Evolutionary conservation across 1,140 invertebrate genomes (phyloP).

Genomic region (Mercenaria mercenaria): DNA sequence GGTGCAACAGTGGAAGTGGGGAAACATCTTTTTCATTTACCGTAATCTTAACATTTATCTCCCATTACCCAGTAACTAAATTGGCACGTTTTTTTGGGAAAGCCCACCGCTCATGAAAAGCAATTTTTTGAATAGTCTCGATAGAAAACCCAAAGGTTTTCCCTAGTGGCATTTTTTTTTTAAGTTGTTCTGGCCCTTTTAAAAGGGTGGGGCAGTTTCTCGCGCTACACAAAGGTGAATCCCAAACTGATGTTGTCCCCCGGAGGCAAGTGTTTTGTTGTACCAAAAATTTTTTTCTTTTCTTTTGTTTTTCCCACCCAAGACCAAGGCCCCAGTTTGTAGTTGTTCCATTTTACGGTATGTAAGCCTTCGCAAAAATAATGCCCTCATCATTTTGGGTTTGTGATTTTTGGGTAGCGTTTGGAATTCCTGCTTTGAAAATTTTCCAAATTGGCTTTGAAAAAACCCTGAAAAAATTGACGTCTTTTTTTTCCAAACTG

Average conservation of each 20-base stretch:
- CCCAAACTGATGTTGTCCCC: slow-evolving; percentile 34
- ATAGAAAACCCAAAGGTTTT: background rate
- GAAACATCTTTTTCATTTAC: background rate
- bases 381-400: slow-evolving; percentile 65
- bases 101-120: slow-evolving; percentile 7
- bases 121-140: background rate
- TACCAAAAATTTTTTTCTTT: slow-evolving; percentile 60
- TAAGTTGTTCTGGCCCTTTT: background rate
- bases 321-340: slow-evolving; percentile 34
- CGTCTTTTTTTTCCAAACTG: slow-evolving; percentile 64
- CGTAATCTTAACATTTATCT: background rate
- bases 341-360: slow-evolving; percentile 42
- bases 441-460: slow-evolving; percentile 34
- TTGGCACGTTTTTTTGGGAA: background rate
- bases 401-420: slow-evolving; percentile 15
- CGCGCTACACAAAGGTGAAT: background rate
- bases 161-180: background rate
- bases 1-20: slow-evolving; percentile 36
- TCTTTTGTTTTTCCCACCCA: slow-evolving; percentile 34
- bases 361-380: slow-evolving; percentile 40
- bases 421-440: slow-evolving; percentile 27
- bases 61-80: background rate
- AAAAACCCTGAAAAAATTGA: slow-evolving; percentile 48
- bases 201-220: background rate
- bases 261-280: background rate